Base-by-base conservation (phyloP, 64 coral and sea anemone genomes). In the Montipora efflorescens region DNA sequence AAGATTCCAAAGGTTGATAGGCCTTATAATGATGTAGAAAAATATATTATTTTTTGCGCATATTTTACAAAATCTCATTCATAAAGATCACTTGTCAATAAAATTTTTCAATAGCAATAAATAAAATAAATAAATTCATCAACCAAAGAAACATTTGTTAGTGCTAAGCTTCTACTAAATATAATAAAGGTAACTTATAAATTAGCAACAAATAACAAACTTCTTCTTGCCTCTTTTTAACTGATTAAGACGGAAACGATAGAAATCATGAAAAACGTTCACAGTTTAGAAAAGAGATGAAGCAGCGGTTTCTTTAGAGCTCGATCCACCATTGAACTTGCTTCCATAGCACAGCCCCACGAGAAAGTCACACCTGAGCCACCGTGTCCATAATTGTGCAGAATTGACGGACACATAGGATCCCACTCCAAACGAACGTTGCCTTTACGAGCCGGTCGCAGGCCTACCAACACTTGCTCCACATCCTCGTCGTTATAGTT, bases 311-410 rank as follows among this genome's bases (percentile, higher is more conserved):
- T 86, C n/a, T 51, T 86, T 2, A 86, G 66, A 21, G 71, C 82
- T 49, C 66, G 82, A 86, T 92, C 79, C 47, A 92, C 90, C 79
- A 92, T 55, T 12, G 62, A 71, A 57, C 78, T 81, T 8, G 79
- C 79, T 57, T 83, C 79, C 13, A 84, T 82, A 62, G 90, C 90
- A 83, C 66, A 84, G 8, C 90, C 90, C 90, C 80, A 92, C 15
- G 90, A 92, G 64, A 92, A 70, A 62, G 80, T 84, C 47, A 55
- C 61, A 18, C 90, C 79, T 18, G 80, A 80, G 8, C 90, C 90
- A 5, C 78, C 90, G 52, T 92, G 79, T 53, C 90, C 90, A 84
- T 92, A 92, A 50, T 83, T 75, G 70, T 92, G 79, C n/a, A 92
- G 25, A 46, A 92, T 11, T 11, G 79, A 92, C 14, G 66, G 90